phyloP scores from a whole-genome alignment of 2,888 invertebrate species.

The Ectemnius cavifrons region DNA sequence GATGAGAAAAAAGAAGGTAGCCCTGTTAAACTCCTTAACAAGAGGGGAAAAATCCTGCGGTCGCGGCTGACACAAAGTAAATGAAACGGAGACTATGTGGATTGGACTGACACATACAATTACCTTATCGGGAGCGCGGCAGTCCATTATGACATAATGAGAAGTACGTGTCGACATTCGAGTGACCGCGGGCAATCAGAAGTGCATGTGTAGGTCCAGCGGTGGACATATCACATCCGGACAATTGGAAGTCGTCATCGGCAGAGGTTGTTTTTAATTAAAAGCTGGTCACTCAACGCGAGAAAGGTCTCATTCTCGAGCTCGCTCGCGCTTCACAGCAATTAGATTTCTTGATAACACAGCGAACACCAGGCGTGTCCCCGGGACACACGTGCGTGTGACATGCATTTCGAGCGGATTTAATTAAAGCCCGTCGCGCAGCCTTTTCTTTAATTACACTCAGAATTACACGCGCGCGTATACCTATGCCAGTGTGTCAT shows the following conservation, averaged over 20 bases:
- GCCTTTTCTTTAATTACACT: constrained; percentile 50
- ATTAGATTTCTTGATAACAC: constrained; percentile 58
- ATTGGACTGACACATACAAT: too few relatives aligned
- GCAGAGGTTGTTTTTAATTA: constrained; percentile 55
- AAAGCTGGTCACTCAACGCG: constrained; percentile 26
- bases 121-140: not conserved
- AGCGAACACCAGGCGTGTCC: constrained; percentile 14
- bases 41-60: too few relatives aligned
- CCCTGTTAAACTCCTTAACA: too few relatives aligned
- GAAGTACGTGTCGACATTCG: not conserved
- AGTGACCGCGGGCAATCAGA: not conserved
- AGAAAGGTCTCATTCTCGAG: not conserved
- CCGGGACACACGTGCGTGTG: constrained; percentile 41
- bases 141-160: constrained; percentile 9
- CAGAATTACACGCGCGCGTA: constrained; percentile 11
- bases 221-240: not conserved
- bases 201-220: too few relatives aligned
- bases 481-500: not conserved
- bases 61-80: too few relatives aligned
- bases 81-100: too few relatives aligned
- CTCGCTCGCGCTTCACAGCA: constrained; percentile 33
- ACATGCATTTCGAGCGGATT: constrained; percentile 44
- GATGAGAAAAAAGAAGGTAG: too few relatives aligned
- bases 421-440: constrained; percentile 52
- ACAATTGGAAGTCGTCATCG: constrained; percentile 19